Base-by-base conservation (phyloP, 30 jellyfish, hydroid and myxozoan species). In the Aurelia coerulea region DNA sequence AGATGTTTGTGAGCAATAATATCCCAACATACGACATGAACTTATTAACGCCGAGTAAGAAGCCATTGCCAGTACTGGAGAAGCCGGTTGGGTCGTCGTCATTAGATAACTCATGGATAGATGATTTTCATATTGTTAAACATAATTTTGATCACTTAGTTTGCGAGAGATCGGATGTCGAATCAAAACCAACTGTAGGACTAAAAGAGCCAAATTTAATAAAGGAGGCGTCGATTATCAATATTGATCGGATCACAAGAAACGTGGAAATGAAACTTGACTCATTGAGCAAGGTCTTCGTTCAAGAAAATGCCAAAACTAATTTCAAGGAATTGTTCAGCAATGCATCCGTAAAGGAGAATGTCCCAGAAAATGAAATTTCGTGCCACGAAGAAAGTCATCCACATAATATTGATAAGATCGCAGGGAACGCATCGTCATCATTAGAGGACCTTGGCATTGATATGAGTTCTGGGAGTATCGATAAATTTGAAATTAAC, bases 21-120 rank as follows among this genome's bases (percentile, higher is more conserved):
- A 59, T 83, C 59, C 92, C 92, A 2, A 83, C 92, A 12, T 83
- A 83, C 39, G 92, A 83, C 46, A 71, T 68, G 81, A 83, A 83
- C 49, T 70, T 83, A 62, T 62, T 83, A 31, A 83, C 92, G 31
- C 92, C 92, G 31, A 83, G 92, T 52, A 83, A 70, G 68, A 83
- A 83, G 62, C 79, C 92, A 2, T 32, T 42, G 58, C 73, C 62
- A 9, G 35, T 56, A 7, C 35, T 10, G 17, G 92, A 70, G 11
- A 50, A 59, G 17, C 86, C 90, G 15, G 19, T 69, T 3, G 92
- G 58, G 64, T 53, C 82, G 2, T 66, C 81, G 4, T 81, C 91
- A 8, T 31, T 83, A 9, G 81, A 83, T 62, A 39, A 51, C 31
- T 58, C 81, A 0, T 70, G 92, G 79, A 31, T 70, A 51, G 92